Evolutionary conservation across 2,113 vertebrate genomes (phyloP).

Genomic region (Scomber scombrus): DNA sequence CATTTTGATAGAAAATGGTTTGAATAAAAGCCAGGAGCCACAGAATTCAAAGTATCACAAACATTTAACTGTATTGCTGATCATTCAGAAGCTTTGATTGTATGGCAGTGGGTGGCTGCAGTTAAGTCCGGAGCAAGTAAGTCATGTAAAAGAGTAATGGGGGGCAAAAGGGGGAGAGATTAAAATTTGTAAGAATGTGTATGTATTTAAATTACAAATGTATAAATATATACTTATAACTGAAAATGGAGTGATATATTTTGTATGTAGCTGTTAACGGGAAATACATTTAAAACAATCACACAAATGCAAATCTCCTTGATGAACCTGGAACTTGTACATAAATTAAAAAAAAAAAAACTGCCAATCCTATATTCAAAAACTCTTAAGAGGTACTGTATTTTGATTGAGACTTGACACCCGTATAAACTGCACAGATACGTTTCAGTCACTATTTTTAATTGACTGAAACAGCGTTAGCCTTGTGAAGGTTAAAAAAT

Average conservation of each 20-base stretch:
- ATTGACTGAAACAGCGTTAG: slow-evolving; percentile 25
- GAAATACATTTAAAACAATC: slow-evolving; percentile 53
- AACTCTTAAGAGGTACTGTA: slow-evolving; percentile 15
- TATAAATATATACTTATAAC: slow-evolving; percentile 72
- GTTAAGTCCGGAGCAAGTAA: slow-evolving; percentile 35
- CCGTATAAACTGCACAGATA: slow-evolving; percentile 33
- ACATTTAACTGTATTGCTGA: slow-evolving; percentile 53
- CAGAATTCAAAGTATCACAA: slow-evolving; percentile 39
- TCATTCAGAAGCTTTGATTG: slow-evolving; percentile 43
- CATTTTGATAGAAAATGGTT: slow-evolving; percentile 44
- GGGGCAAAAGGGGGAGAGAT: neutral
- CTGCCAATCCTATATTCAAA: slow-evolving; percentile 52
- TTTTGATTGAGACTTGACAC: slow-evolving; percentile 40
- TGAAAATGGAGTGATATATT: slow-evolving; percentile 77
- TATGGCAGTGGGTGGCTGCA: slow-evolving; percentile 8
- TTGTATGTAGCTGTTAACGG: slow-evolving; percentile 75
- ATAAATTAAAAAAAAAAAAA: slow-evolving; percentile 65
- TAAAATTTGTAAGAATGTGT: slow-evolving; percentile 56
- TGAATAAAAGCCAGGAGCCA: slow-evolving; percentile 41
- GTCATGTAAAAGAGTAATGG: slow-evolving; percentile 7
- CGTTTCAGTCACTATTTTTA: slow-evolving; percentile 52
- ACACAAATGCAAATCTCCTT: slow-evolving; percentile 39
- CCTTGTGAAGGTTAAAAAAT: slow-evolving; percentile 40
- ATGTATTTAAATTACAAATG: slow-evolving; percentile 68
- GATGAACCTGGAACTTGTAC: slow-evolving; percentile 65